Percentiles rank a stretch among this genome's conserved stretches.
phyloP scores from a whole-genome alignment of 2,113 vertebrate genomes.

The Tylochromis polylepis region DNA sequence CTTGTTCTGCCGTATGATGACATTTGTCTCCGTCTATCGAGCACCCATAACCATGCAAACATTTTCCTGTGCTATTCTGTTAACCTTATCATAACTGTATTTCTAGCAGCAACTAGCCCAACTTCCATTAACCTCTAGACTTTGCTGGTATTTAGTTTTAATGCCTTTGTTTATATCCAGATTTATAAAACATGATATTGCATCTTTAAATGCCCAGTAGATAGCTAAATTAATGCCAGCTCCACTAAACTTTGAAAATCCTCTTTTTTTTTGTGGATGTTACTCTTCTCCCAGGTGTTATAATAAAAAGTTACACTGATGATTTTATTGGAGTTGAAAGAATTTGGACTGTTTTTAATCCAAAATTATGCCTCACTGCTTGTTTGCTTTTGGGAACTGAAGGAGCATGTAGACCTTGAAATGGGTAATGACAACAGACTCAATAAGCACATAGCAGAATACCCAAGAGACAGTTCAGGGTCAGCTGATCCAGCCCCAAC shows the following conservation, averaged over 20 bases:
- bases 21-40: too few relatives aligned
- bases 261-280: neutral
- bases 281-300: too few relatives aligned
- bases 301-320: neutral
- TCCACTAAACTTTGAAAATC: neutral
- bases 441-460: fast-evolving
- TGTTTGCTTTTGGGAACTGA: neutral
- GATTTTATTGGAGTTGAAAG: neutral
- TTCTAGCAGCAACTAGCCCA: too few relatives aligned
- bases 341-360: neutral
- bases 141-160: too few relatives aligned
- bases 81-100: neutral
- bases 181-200: neutral
- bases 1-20: too few relatives aligned
- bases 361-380: neutral
- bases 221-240: neutral
- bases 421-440: neutral
- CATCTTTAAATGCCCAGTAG: neutral
- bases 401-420: neutral
- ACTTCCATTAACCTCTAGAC: too few relatives aligned
- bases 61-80: neutral
- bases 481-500: neutral
- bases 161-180: neutral
- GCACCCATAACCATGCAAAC: too few relatives aligned
- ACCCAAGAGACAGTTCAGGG: neutral